Evolutionary conservation across 1,140 invertebrate genomes (phyloP), one percentile per base, ranked within the genome.

Genomic region (Camponotus floridanus): DNA sequence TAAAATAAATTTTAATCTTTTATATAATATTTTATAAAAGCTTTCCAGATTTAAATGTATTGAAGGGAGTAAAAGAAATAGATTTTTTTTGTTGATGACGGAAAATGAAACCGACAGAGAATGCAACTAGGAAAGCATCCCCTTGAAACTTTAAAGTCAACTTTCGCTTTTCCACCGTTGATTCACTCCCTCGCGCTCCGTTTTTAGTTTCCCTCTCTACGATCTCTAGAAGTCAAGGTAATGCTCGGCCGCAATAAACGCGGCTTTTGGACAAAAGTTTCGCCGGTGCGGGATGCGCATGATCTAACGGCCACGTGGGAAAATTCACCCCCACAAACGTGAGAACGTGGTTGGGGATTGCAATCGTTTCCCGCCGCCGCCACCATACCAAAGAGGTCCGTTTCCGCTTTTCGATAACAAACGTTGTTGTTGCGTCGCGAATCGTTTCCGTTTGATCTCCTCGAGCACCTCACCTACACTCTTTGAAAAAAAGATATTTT

Each of bases 101-200:
- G 31, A 86, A 86, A 74, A 39, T 51, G 48, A 36, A 83, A 48
- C 31, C 26, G n/a, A 33, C 11, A 51, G 11, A 1, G 33, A 78
- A 85, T 42, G 18, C 33, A 21, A 26, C 39, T 74, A 39, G 74
- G 68, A 74, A 84, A 89, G 64, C 87, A 91, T 93, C 93, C 92
- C 91, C 92, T 93, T 94, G 91, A 93, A 94, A 92, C 65, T 93
- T 94, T 94, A 93, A 94, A 93, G 92, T 91, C 76, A 94, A 93
- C 92, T 93, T 93, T 94, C 92, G 90, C 92, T 93, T 94, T 94
- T 92, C 87, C 89, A 88, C 45, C 74, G 76, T 67, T 85, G 85
- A 81, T 90, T 76, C 59, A 61, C 33, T 18, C 18, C 18, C 73
- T 86, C 64, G 42, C 76, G 80, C 85, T 5, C 55, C 65, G 68